These are phyloP conservation scores for Nebria brevicollis DNA, from an alignment of 2,888 invertebrate species.

Conservation along the genomic window DNA sequence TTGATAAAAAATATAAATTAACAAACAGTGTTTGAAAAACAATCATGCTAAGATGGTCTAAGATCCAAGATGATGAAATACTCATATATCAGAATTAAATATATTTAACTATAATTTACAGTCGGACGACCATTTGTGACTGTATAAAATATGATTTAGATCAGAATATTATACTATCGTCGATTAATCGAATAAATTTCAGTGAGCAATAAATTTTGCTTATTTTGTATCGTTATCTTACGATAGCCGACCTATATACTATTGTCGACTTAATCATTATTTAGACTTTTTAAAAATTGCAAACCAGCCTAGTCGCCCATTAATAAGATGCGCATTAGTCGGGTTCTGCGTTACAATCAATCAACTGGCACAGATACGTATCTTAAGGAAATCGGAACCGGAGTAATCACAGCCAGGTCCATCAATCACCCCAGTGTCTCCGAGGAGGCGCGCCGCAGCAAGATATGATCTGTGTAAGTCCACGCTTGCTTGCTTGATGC, in stretches of 20 bases:
- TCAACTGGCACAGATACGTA: conserved; percentile 31
- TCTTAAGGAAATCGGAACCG: conserved; percentile 48
- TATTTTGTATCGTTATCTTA: too few relatives aligned
- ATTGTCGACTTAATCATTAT: conserved; percentile 29
- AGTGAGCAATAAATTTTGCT: too few relatives aligned
- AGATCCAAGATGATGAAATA: too few relatives aligned
- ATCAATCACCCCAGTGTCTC: conserved; percentile 44
- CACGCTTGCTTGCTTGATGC: not conserved
- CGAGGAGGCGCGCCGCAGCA: conserved; percentile 3
- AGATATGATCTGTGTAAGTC: conserved; percentile 29
- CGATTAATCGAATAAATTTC: too few relatives aligned
- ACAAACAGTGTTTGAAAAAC: too few relatives aligned
- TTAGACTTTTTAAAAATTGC: conserved; percentile 19
- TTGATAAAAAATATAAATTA: too few relatives aligned
- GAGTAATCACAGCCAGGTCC: conserved; percentile 43
- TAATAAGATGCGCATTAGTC: conserved; percentile 45
- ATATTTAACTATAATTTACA: too few relatives aligned
- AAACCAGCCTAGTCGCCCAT: conserved; percentile 20
- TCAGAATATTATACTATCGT: too few relatives aligned
- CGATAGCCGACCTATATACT: not conserved
- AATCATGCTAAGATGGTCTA: too few relatives aligned
- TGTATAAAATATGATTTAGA: too few relatives aligned
- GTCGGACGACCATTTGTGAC: too few relatives aligned
- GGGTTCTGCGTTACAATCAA: conserved; percentile 33
- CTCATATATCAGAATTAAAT: too few relatives aligned